A percentile compares a stretch with the other conserved stretches of the same genome.
phyloP scores from a whole-genome alignment of 2,113 vertebrate genomes.

The Xerus inauris region DNA sequence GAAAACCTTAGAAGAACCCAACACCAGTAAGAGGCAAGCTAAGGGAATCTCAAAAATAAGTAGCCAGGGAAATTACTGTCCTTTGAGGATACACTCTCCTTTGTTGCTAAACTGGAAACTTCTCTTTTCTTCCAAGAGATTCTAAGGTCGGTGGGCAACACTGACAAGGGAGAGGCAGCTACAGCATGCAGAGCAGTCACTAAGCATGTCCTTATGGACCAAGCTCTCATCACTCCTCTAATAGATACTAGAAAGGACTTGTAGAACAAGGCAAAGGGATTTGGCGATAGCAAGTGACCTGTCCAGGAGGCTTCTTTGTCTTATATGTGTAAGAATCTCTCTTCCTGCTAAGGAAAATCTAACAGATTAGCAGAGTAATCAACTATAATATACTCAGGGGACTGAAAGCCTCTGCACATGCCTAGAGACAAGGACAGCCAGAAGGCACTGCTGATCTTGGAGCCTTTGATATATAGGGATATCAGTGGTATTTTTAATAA shows the following conservation, averaged over 20 bases:
- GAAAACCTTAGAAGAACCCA: neutral
- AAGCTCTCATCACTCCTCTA: neutral
- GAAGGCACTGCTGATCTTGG: neutral
- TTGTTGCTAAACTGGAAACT: neutral
- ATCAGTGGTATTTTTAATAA: neutral
- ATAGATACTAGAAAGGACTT: neutral
- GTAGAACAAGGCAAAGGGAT: neutral
- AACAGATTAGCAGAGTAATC: neutral
- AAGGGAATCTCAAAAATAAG: neutral
- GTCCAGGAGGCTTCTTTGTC: neutral
- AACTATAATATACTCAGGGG: neutral
- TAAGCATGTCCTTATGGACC: accelerated
- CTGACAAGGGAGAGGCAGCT: neutral
- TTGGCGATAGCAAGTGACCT: accelerated
- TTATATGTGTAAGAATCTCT: neutral
- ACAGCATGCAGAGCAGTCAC: neutral
- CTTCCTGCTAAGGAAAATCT: neutral
- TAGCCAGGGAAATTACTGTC: neutral
- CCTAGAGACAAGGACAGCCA: neutral
- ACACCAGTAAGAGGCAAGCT: neutral
- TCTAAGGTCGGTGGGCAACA: neutral
- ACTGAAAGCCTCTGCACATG: neutral
- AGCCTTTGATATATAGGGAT: neutral
- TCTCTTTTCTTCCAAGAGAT: neutral
- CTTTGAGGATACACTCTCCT: neutral